Conservation (phyloP, 2,797 vertebrate species). For the Lepilemur ruficaudatus region DNA sequence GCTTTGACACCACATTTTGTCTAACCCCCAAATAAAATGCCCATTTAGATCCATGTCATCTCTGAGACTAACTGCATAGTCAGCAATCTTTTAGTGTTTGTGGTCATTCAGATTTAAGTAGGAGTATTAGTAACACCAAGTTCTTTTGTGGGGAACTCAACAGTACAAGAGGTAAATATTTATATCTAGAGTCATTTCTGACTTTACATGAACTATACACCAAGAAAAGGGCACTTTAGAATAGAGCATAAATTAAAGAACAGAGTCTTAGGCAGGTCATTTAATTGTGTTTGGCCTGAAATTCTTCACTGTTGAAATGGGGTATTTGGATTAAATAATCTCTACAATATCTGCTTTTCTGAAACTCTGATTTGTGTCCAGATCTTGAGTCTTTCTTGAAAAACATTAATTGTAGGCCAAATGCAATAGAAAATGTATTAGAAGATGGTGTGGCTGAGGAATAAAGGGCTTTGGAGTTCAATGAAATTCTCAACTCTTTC, state of each 20-base stretch:
- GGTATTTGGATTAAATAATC: not conserved
- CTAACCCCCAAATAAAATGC: not conserved
- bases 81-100: not conserved
- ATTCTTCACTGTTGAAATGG: not conserved
- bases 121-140: not conserved
- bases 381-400: not conserved
- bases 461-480: not conserved
- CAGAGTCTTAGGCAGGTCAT: not conserved
- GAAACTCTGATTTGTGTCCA: not conserved
- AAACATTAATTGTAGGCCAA: not conserved
- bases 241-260: not conserved
- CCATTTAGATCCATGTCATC: not conserved
- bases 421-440: not conserved
- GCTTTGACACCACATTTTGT: not conserved
- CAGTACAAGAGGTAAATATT: not conserved
- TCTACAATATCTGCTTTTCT: constrained; percentile 5
- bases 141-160: not conserved
- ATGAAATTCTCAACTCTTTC: not conserved
- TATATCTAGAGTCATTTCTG: not conserved
- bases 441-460: not conserved
- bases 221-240: not conserved
- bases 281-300: not conserved
- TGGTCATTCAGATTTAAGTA: not conserved
- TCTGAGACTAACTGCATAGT: not conserved
- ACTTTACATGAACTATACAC: not conserved